Percentiles rank a stretch among this genome's conserved stretches.
Evolutionary conservation across 2,113 vertebrate species (phyloP).

Genomic region (Patagioenas fasciata): DNA sequence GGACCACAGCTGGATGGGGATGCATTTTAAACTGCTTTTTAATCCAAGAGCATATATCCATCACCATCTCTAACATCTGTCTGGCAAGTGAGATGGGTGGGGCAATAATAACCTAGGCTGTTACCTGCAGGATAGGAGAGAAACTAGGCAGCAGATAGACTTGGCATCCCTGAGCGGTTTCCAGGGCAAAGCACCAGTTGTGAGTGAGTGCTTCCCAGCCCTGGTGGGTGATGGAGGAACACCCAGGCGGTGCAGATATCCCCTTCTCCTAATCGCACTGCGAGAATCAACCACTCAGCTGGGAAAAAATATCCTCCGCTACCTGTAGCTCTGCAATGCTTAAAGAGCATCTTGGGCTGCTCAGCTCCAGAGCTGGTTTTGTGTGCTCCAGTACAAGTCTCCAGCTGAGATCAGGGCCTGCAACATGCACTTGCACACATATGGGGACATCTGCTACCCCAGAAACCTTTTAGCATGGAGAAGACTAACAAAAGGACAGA

Average conservation of each 20-base stretch:
- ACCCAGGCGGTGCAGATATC: neutral
- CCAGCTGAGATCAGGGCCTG: neutral
- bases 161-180: neutral
- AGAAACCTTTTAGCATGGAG: neutral
- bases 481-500: neutral
- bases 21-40: neutral
- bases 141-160: neutral
- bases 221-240: rapidly evolving
- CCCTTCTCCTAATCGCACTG: neutral
- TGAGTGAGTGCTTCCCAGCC: neutral
- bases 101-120: neutral
- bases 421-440: rapidly evolving
- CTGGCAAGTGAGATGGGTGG: neutral
- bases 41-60: neutral
- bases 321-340: neutral
- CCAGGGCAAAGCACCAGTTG: neutral
- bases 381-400: neutral
- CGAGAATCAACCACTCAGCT: rapidly evolving
- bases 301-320: neutral
- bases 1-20: neutral
- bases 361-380: neutral
- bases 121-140: neutral
- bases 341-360: neutral
- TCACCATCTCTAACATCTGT: neutral
- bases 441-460: neutral